Evolutionary conservation across 1,140 invertebrate genomes (phyloP), one percentile per base, ranked within the genome.

Genomic region (Mycetomoellerius zeteki): DNA sequence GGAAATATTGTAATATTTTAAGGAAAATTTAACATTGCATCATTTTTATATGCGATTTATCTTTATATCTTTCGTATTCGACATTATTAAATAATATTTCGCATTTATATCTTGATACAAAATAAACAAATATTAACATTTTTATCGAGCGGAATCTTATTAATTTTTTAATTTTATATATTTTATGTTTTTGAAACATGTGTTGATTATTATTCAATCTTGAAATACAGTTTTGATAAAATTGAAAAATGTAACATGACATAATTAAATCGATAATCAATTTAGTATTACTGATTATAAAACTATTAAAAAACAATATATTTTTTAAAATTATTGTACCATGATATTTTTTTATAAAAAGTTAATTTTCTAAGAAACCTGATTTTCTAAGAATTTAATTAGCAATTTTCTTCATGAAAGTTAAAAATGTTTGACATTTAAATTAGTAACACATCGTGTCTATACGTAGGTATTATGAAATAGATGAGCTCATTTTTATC

Each of bases 1-100:
- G 5, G 27, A 21, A 6, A 37, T 37, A 37, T 37, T 37, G 21
- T 77, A 33, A 52, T 65, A 78, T 78, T 80, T 80, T 19, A 12
- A 4, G 4, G 1, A 77, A 62, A 60, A 62, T 62, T 77, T 1
- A 60, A 47, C 8, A 3, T 77, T 47, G 6, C 6, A 37, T 4
- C 10, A 7, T 37, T 37, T 37, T 37, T 37, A 7, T 37, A 37
- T 37, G 6, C 7, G 6, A 37, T 37, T 37, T 37, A 37, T 75
- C 3, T 21, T 75, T 12, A 58, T 56, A 24, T 75, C 16, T 6
- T 19, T 19, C 21, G 10, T 27, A n/a, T 16, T 60, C 27, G 14
- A 58, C 12, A 75, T 14, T 0, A 10, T 76, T 75, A 19, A 76
- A 27, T 10, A 30, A 27, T 24, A 58, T 62, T 76, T 33, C 54